Evolutionary conservation across 2,797 vertebrate species (phyloP).

Genomic region (Nannoperca obscura): DNA sequence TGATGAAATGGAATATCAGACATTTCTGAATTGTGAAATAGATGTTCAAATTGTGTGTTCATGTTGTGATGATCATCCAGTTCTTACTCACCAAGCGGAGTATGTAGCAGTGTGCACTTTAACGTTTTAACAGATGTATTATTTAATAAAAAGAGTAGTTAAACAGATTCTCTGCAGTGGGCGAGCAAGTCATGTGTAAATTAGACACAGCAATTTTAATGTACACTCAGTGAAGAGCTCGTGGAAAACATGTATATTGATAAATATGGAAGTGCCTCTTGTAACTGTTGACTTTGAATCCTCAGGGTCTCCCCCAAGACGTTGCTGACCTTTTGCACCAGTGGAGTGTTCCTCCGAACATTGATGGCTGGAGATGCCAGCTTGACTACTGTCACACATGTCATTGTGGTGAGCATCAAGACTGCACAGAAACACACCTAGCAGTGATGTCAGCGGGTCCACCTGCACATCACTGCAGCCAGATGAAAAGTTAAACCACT

Average conservation of each 20-base stretch:
- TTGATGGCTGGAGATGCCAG: slow-evolving; percentile 92
- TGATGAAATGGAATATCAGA: background rate
- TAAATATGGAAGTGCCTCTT: background rate
- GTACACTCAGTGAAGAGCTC: background rate
- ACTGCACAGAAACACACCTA: background rate
- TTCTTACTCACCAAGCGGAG: too few relatives aligned
- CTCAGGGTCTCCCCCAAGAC: slow-evolving; percentile 95
- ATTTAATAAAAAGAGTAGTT: too few relatives aligned
- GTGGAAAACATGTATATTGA: background rate
- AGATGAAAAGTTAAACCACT: background rate
- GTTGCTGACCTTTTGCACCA: slow-evolving; percentile 95
- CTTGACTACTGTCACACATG: slow-evolving; percentile 91
- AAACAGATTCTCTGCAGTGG: too few relatives aligned
- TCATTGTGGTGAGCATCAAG: slow-evolving; percentile 91
- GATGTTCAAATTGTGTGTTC: too few relatives aligned
- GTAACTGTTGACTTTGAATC: slow-evolving; percentile 30
- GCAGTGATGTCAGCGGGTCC: background rate
- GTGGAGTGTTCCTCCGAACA: slow-evolving; percentile 92
- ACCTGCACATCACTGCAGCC: background rate
- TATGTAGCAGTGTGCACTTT: too few relatives aligned
- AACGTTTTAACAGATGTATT: too few relatives aligned
- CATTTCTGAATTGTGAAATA: background rate
- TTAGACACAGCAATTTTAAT: too few relatives aligned
- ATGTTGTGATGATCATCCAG: too few relatives aligned
- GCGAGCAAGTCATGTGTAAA: too few relatives aligned